Percentiles rank a stretch among this genome's conserved stretches.
Conservation (phyloP, 2,888 invertebrate species). For the Volucella inanis region DNA sequence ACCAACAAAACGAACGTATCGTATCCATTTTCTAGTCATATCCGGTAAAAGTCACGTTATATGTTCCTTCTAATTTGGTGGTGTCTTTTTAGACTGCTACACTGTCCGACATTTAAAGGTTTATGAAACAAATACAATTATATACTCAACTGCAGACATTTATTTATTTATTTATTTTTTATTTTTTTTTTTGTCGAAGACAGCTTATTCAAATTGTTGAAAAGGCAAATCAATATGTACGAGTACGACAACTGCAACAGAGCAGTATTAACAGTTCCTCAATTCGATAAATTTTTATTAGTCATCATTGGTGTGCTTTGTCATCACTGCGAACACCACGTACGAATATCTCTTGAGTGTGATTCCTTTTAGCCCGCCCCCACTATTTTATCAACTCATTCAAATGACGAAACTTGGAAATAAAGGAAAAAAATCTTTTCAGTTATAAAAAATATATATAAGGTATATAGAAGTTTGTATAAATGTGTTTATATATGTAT, state of each 20-base stretch:
- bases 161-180: no score
- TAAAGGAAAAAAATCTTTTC: neutral
- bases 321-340: slow-evolving; percentile 38
- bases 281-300: slow-evolving; percentile 49
- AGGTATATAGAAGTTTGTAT: no score
- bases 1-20: no score
- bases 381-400: neutral
- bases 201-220: no score
- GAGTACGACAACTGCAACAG: neutral
- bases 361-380: slow-evolving; percentile 18
- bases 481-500: slow-evolving; percentile 41
- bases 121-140: slow-evolving; percentile 1
- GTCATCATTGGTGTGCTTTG: slow-evolving; percentile 63
- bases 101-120: neutral
- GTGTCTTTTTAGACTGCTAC: slow-evolving; percentile 29
- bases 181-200: no score
- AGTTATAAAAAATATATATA: neutral
- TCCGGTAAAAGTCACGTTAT: slow-evolving; percentile 66
- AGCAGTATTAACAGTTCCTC: slow-evolving; percentile 26
- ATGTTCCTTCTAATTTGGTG: slow-evolving; percentile 50
- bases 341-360: slow-evolving; percentile 17
- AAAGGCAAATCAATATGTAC: neutral
- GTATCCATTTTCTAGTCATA: slow-evolving; percentile 57
- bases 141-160: no score
- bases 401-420: slow-evolving; percentile 14